Conservation (phyloP, 2,888 invertebrate genomes). For the Luffia ferchaultella region DNA sequence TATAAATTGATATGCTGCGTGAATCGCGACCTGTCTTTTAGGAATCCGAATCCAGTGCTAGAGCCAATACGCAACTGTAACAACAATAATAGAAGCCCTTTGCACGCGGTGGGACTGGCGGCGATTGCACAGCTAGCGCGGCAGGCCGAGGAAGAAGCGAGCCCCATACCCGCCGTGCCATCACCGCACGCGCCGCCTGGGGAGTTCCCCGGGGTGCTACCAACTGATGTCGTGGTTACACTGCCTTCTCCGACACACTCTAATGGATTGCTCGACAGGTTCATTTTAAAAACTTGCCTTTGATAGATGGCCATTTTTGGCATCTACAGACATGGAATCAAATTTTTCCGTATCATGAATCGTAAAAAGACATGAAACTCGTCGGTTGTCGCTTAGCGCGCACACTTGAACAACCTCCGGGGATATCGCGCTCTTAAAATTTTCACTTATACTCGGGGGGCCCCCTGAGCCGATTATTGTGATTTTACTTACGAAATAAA, state of each 20-base stretch:
- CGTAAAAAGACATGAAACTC: too few relatives aligned
- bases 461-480: too few relatives aligned
- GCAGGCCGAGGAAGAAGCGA: slow-evolving; percentile 13
- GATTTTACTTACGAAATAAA: too few relatives aligned
- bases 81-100: slow-evolving; percentile 66
- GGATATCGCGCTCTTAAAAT: background rate
- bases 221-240: slow-evolving; percentile 55
- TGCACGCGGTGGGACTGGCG: slow-evolving; percentile 78
- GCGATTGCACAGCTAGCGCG: slow-evolving; percentile 80
- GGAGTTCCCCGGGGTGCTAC: slow-evolving; percentile 59
- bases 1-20: background rate
- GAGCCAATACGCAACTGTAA: slow-evolving; percentile 61
- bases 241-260: slow-evolving; percentile 47
- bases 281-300: slow-evolving; percentile 2
- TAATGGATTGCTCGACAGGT: slow-evolving; percentile 30
- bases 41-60: slow-evolving; percentile 37
- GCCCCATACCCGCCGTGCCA: slow-evolving; percentile 21
- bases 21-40: slow-evolving; percentile 14
- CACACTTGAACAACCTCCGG: too few relatives aligned
- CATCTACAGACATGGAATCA: slow-evolving; percentile 12
- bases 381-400: too few relatives aligned
- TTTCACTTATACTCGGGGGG: background rate
- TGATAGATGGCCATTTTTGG: slow-evolving; percentile 3
- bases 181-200: slow-evolving; percentile 23
- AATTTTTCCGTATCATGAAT: too few relatives aligned